Percentiles rank a stretch among this genome's conserved stretches.
Conservation (phyloP, 2,797 vertebrate genomes). For the Cygnus olor region DNA sequence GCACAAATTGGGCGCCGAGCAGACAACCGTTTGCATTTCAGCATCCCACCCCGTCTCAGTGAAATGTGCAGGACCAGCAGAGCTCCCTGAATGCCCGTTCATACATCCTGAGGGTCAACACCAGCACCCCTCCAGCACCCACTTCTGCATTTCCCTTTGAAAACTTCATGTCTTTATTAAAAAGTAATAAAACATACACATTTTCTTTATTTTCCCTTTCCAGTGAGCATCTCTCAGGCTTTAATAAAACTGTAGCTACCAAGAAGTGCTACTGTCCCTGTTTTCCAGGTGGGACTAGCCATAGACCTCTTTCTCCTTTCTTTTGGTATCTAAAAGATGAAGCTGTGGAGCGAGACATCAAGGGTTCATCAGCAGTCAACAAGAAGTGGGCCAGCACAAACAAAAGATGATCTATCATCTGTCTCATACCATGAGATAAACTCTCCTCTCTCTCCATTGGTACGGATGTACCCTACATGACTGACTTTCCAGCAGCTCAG, state of each 20-base stretch:
- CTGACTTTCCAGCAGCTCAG: neutral
- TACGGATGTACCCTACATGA: neutral
- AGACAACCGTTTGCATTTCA: neutral
- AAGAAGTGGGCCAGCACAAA: neutral
- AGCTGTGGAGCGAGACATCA: neutral
- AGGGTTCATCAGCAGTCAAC: neutral
- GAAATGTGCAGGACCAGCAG: neutral
- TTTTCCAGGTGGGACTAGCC: neutral
- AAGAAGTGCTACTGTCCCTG: neutral
- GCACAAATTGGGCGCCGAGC: accelerated
- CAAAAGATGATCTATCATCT: neutral
- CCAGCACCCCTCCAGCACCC: neutral
- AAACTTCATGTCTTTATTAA: neutral
- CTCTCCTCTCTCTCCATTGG: neutral
- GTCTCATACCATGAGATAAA: neutral
- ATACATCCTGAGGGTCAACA: accelerated
- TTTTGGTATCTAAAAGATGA: neutral
- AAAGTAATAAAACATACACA: neutral
- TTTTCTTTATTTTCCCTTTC: neutral
- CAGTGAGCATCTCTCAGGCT: neutral
- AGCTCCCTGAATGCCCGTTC: neutral
- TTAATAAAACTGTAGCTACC: accelerated
- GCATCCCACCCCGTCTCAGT: neutral
- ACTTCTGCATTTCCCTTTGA: neutral
- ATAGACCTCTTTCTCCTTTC: neutral